Conservation (phyloP, 2,113 vertebrate genomes). For the Aptenodytes patagonicus region DNA sequence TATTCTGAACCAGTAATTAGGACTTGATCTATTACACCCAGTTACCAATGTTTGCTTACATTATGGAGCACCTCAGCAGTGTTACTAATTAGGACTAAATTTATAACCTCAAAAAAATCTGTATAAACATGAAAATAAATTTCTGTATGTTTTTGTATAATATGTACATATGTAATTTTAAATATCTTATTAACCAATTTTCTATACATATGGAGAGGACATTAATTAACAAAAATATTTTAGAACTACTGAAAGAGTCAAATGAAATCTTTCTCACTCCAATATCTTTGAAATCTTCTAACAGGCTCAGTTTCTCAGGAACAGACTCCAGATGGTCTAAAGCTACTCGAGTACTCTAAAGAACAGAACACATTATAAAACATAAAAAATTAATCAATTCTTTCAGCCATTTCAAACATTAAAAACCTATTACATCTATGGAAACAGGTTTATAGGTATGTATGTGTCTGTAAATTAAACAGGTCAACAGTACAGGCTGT, state of each 20-base stretch:
- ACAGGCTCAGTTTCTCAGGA: conserved; percentile 85
- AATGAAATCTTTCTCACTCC: conserved; percentile 76
- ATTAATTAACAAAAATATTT: conserved; percentile 29
- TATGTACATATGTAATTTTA: neutral
- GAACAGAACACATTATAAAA: conserved; percentile 55
- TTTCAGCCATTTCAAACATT: neutral
- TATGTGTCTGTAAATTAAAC: neutral
- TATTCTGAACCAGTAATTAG: neutral
- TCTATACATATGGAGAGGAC: neutral
- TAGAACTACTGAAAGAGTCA: conserved; percentile 51
- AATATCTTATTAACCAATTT: neutral
- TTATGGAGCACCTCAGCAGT: neutral
- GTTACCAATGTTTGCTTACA: neutral
- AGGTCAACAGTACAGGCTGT: neutral
- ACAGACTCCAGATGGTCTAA: conserved; percentile 89
- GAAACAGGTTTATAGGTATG: neutral
- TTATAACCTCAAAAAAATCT: neutral
- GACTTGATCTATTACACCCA: neutral
- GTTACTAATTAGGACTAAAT: neutral
- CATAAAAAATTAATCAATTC: conserved; percentile 12
- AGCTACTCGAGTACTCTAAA: conserved; percentile 85
- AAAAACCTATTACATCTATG: neutral
- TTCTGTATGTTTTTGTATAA: neutral
- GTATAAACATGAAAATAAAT: neutral
- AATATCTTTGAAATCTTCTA: conserved; percentile 83